phyloP scores from a whole-genome alignment of 2,113 vertebrate species.

The Eolophus roseicapilla region DNA sequence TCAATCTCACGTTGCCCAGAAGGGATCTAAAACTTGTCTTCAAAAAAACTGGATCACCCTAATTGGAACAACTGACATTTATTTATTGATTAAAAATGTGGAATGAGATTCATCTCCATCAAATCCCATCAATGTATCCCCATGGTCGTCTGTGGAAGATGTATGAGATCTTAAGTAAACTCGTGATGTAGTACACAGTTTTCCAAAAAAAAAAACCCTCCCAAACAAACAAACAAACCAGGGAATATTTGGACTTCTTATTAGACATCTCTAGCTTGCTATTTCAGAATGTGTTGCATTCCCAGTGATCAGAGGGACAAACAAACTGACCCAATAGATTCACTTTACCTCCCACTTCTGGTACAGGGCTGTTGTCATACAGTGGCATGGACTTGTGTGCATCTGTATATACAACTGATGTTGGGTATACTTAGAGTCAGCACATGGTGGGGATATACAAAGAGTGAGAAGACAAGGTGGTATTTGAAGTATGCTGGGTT shows the following conservation, averaged over 20 bases:
- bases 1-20: neutral
- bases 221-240: neutral
- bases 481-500: neutral
- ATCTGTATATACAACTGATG: neutral
- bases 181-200: neutral
- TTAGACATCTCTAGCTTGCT: neutral
- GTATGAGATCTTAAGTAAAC: neutral
- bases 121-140: neutral
- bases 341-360: neutral
- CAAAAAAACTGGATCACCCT: neutral
- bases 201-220: neutral
- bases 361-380: neutral
- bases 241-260: neutral
- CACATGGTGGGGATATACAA: accelerated
- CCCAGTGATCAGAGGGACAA: neutral
- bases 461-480: neutral
- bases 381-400: neutral
- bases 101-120: neutral
- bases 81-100: neutral
- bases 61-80: neutral
- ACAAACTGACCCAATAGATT: neutral
- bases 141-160: neutral
- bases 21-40: neutral
- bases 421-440: neutral
- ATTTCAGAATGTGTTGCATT: neutral